These are phyloP conservation scores for Trichonephila clavipes DNA, from an alignment of 1,140 invertebrate genomes.

Conservation along the genomic window DNA sequence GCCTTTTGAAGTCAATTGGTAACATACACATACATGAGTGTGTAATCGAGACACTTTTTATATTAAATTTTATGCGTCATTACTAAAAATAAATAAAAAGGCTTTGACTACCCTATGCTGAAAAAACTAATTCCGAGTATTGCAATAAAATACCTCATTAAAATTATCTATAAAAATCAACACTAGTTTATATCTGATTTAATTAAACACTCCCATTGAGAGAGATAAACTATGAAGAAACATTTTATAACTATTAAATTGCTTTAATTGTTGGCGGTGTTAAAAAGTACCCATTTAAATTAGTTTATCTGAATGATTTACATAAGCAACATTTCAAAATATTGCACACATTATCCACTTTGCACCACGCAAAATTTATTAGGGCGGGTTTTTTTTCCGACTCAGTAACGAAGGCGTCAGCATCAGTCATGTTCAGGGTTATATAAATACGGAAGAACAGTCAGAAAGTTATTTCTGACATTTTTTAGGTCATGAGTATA, in stretches of 20 bases:
- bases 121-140: too few relatives aligned
- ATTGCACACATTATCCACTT: not conserved
- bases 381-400: conserved; percentile 9
- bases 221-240: too few relatives aligned
- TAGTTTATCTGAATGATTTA: not conserved
- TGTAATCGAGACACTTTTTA: too few relatives aligned
- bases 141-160: too few relatives aligned
- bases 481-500: conserved; percentile 26
- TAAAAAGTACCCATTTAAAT: not conserved
- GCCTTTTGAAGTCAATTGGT: too few relatives aligned
- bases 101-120: too few relatives aligned
- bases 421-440: conserved; percentile 67
- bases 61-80: too few relatives aligned
- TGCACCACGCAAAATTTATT: conserved; percentile 23
- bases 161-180: too few relatives aligned
- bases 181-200: too few relatives aligned
- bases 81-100: too few relatives aligned
- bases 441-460: conserved; percentile 60
- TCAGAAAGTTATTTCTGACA: conserved; percentile 36
- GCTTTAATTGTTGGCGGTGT: not conserved
- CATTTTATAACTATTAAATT: not conserved
- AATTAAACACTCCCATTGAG: too few relatives aligned
- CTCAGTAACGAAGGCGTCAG: conserved; percentile 35
- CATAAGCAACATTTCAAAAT: not conserved
- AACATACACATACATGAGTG: too few relatives aligned